Percentiles rank a stretch among this genome's conserved stretches.
Conservation (phyloP, 2,888 invertebrate species). For the Meteorus cinctellus region DNA sequence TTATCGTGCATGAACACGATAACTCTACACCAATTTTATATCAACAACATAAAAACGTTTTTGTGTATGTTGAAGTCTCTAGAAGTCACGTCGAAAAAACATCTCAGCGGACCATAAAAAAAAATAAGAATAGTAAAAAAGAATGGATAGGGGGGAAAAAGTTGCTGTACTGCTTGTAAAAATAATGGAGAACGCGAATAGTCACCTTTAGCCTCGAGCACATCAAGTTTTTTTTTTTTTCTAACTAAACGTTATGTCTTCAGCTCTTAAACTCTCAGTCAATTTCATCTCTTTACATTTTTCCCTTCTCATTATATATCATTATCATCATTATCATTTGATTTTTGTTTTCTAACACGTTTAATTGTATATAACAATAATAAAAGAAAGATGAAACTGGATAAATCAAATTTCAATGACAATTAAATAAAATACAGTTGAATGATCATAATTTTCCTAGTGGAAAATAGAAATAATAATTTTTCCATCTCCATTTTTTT, state of each 20-base stretch:
- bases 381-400: background rate
- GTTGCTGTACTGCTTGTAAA: constrained; percentile 46
- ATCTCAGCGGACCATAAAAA: constrained; percentile 40
- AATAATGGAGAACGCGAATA: constrained; percentile 46
- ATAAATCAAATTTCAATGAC: constrained; percentile 1
- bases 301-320: background rate
- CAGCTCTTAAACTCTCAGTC: background rate
- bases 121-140: constrained; percentile 17
- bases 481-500: background rate
- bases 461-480: background rate
- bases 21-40: background rate
- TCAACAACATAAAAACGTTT: background rate
- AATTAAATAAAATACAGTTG: constrained; percentile 19
- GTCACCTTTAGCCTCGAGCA: constrained; percentile 14
- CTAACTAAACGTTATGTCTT: constrained; percentile 17
- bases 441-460: constrained; percentile 14
- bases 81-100: constrained; percentile 34
- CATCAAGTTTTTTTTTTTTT: constrained; percentile 17
- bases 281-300: background rate
- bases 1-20: background rate
- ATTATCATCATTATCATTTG: background rate
- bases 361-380: background rate
- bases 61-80: constrained; percentile 32
- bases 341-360: background rate
- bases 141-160: constrained; percentile 14